Evolutionary conservation across 2,113 vertebrate species (phyloP).

Genomic region (Dinomys branickii): DNA sequence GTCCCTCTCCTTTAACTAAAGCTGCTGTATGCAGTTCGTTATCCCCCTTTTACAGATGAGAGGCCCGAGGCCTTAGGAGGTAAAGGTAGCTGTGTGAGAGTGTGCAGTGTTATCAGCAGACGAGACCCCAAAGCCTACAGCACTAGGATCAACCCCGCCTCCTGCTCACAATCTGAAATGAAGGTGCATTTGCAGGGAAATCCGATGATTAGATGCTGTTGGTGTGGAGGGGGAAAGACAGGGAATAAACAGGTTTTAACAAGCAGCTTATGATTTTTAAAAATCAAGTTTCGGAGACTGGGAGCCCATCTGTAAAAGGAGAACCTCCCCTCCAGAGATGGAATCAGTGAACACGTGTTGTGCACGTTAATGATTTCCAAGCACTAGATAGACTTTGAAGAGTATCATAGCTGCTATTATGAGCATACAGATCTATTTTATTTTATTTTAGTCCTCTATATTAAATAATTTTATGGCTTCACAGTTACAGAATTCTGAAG

Average conservation of each 20-base stretch:
- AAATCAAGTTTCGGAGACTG: not conserved
- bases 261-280: not conserved
- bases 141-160: not conserved
- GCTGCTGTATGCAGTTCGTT: rapidly evolving
- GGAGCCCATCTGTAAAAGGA: not conserved
- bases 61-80: not conserved
- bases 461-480: not conserved
- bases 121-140: no score
- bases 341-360: not conserved
- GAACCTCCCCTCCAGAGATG: not conserved
- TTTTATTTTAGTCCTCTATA: not conserved
- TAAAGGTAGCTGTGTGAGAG: rapidly evolving
- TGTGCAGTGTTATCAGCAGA: rapidly evolving
- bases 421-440: not conserved
- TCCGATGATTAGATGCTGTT: rapidly evolving
- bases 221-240: not conserved
- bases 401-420: not conserved
- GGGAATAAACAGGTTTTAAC: not conserved
- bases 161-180: rapidly evolving
- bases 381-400: not conserved
- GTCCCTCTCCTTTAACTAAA: rapidly evolving
- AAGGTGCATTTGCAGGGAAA: not conserved
- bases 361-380: not conserved
- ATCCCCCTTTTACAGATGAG: not conserved
- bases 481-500: not conserved